Conservation (phyloP, 2,797 vertebrate genomes). For the Clarias platycephalus region DNA sequence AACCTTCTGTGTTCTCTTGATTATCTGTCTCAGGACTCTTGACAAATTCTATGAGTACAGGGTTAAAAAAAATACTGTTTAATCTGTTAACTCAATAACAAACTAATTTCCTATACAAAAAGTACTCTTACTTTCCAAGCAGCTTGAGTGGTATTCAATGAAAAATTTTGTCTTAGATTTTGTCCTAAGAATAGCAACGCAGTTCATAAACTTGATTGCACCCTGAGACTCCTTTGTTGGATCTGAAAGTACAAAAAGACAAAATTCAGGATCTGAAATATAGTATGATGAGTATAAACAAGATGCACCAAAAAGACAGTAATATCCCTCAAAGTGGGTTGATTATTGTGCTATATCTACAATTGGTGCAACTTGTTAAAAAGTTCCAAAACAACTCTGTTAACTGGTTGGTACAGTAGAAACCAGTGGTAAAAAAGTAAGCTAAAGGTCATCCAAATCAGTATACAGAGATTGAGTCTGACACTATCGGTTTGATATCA, state of each 20-base stretch:
- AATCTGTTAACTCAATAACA: neutral
- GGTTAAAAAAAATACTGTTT: neutral
- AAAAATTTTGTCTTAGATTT: constrained; percentile 98
- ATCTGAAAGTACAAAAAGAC: constrained; percentile 67
- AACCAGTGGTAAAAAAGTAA: neutral
- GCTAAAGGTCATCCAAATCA: neutral
- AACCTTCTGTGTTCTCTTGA: constrained; percentile 80
- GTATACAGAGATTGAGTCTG: neutral
- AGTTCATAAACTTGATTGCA: constrained; percentile 90
- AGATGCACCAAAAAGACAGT: neutral
- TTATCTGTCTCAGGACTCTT: constrained; percentile 94
- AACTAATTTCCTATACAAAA: neutral
- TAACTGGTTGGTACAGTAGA: neutral
- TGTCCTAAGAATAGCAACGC: constrained; percentile 84
- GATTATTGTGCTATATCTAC: neutral
- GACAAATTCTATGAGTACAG: constrained; percentile 78
- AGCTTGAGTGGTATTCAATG: constrained; percentile 94
- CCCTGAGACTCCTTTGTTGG: constrained; percentile 81
- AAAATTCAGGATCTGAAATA: neutral
- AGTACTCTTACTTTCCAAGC: constrained; percentile 84
- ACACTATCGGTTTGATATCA: neutral
- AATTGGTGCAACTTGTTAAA: neutral
- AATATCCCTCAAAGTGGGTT: neutral
- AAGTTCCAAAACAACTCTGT: neutral
- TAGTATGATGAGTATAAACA: neutral